Evolutionary conservation across 2,888 invertebrate genomes (phyloP).

Genomic region (Eupithecia vulgata): DNA sequence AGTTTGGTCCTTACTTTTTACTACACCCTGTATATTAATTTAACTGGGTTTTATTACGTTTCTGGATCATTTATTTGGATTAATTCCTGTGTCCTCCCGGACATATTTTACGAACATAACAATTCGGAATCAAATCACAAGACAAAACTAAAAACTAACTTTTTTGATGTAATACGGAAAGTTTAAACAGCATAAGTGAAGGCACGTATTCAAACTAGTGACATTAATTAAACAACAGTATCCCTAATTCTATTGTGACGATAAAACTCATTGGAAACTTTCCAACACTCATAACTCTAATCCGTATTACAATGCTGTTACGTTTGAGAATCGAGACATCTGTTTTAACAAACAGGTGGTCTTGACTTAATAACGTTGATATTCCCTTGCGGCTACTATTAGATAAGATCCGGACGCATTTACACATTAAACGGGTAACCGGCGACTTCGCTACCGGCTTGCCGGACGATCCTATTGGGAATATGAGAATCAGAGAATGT

Average conservation of each 20-base stretch:
- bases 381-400: slow-evolving; percentile 25
- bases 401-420: slow-evolving; percentile 12
- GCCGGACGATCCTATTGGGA: neutral
- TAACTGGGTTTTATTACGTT: too few species aligned
- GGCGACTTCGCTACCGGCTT: neutral
- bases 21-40: too few species aligned
- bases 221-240: neutral
- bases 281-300: neutral
- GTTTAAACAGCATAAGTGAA: neutral
- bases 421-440: neutral
- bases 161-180: neutral
- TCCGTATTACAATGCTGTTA: neutral
- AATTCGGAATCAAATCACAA: too few species aligned
- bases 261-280: slow-evolving; percentile 1
- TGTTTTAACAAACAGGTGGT: slow-evolving; percentile 34
- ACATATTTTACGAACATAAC: too few species aligned
- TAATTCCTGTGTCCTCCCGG: too few species aligned
- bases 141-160: neutral
- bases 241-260: neutral
- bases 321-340: slow-evolving; percentile 26
- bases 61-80: too few species aligned
- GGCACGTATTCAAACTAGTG: neutral
- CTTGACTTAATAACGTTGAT: slow-evolving; percentile 38
- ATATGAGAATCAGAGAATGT: neutral
- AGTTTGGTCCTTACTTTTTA: too few species aligned